These are phyloP conservation scores for Sus cebifrons DNA, from an alignment of 2,797 vertebrate genomes.

Conservation along the genomic window DNA sequence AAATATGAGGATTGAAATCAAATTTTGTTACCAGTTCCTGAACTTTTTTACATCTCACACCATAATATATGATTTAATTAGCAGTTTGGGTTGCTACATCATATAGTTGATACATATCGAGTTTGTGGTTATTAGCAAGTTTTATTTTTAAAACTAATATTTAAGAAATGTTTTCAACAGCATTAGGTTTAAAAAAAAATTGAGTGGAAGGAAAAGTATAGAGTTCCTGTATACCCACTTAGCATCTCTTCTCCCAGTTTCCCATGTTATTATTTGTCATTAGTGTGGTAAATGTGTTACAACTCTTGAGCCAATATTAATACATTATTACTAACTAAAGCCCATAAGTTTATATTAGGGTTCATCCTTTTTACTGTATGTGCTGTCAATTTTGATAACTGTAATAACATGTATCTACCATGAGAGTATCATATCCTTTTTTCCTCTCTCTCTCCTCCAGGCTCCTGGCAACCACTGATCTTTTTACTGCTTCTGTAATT, in stretches of 20 bases:
- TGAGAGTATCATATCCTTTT: not conserved
- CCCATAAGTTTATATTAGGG: not conserved
- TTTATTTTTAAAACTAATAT: not conserved
- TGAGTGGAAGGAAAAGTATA: not conserved
- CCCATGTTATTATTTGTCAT: not conserved
- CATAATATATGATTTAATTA: not conserved
- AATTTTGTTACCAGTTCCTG: not conserved
- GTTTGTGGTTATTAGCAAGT: not conserved
- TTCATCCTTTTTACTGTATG: not conserved
- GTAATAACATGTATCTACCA: not conserved
- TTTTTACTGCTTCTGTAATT: not conserved
- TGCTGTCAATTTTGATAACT: not conserved
- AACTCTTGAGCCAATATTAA: not conserved
- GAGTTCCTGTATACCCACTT: not conserved
- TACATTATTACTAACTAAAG: conserved; percentile 15
- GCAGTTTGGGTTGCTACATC: not conserved
- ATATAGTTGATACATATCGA: not conserved
- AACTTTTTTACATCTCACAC: not conserved
- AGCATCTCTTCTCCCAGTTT: not conserved
- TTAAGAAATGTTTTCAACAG: not conserved
- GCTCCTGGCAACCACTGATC: not conserved
- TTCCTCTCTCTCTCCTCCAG: not conserved
- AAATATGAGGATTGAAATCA: not conserved
- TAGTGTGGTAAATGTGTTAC: not conserved
- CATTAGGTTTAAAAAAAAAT: not conserved